Conservation (phyloP, 2,797 vertebrate genomes). For the Anguilla obscura region DNA sequence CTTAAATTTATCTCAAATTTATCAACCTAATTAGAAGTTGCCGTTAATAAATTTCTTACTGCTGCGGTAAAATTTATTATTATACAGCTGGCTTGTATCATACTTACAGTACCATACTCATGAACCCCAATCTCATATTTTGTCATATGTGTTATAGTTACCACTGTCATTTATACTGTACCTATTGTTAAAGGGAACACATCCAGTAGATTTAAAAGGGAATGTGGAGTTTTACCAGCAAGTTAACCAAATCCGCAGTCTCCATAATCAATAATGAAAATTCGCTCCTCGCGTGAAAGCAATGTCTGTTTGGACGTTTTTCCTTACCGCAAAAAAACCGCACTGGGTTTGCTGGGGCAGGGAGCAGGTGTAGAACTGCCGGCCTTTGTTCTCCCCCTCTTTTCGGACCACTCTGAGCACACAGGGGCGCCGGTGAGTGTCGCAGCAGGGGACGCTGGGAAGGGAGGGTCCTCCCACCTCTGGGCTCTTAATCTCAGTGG, state of each 20-base stretch:
- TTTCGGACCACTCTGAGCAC: constrained; percentile 83
- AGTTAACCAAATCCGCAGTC: background rate
- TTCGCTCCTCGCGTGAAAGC: background rate
- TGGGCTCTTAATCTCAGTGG: constrained; percentile 47
- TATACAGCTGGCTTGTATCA: no score
- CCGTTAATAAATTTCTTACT: background rate
- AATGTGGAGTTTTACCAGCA: background rate
- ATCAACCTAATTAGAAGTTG: background rate
- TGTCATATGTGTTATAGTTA: no score
- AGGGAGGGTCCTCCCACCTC: constrained; percentile 33
- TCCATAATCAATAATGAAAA: background rate
- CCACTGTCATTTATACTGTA: background rate
- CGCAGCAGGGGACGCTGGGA: constrained; percentile 70
- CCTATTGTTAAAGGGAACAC: background rate
- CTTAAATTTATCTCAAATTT: background rate
- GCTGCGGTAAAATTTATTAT: background rate
- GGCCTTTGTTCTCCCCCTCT: constrained; percentile 86
- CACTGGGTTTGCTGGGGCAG: constrained; percentile 78
- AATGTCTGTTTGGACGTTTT: background rate
- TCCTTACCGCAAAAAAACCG: constrained; percentile 85
- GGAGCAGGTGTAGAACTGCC: constrained; percentile 85
- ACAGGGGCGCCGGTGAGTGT: constrained; percentile 72
- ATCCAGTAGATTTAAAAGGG: background rate
- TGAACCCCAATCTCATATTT: no score
- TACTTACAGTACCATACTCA: no score